Percentiles rank a stretch among this genome's conserved stretches.
phyloP scores from a whole-genome alignment of 2,888 invertebrate genomes.

The Drosophila cyrtoloma region DNA sequence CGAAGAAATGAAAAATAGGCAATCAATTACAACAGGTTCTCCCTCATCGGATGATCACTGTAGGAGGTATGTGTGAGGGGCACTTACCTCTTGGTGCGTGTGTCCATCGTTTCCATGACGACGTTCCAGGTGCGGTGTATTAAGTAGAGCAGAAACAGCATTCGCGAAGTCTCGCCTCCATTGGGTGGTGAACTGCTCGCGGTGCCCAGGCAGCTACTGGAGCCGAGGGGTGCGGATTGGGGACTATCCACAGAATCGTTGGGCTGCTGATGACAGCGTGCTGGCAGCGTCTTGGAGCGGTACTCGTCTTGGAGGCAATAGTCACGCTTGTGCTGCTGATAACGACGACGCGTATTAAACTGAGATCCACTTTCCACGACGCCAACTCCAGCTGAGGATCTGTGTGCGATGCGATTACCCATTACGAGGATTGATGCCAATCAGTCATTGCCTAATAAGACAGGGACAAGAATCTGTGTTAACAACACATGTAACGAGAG shows the following conservation, averaged over 20 bases:
- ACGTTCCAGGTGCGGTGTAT: constrained; percentile 90
- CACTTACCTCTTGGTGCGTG: constrained; percentile 86
- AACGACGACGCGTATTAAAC: constrained; percentile 68
- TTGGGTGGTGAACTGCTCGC: constrained; percentile 41
- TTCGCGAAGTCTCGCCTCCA: constrained; percentile 87
- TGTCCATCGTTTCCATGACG: constrained; percentile 88
- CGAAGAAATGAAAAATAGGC: background rate
- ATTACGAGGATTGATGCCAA: constrained; percentile 56
- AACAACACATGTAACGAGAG: constrained; percentile 28
- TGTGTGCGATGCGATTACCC: constrained; percentile 62
- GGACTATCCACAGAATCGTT: constrained; percentile 1
- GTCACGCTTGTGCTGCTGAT: constrained; percentile 73
- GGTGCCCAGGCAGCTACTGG: constrained; percentile 67
- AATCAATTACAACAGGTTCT: background rate
- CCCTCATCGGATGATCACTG: background rate
- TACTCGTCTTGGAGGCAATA: constrained; percentile 66
- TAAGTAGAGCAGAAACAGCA: constrained; percentile 89
- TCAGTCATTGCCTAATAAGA: constrained; percentile 74
- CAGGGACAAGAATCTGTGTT: constrained; percentile 52
- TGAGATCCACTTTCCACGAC: constrained; percentile 30
- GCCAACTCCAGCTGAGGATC: constrained; percentile 36
- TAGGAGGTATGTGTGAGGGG: background rate
- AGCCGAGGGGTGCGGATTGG: constrained; percentile 33
- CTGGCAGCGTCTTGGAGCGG: constrained; percentile 80
- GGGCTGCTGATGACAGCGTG: constrained; percentile 63